Evolutionary conservation across 2,888 invertebrate species (phyloP).

Genomic region (Lamellibrachia columna): DNA sequence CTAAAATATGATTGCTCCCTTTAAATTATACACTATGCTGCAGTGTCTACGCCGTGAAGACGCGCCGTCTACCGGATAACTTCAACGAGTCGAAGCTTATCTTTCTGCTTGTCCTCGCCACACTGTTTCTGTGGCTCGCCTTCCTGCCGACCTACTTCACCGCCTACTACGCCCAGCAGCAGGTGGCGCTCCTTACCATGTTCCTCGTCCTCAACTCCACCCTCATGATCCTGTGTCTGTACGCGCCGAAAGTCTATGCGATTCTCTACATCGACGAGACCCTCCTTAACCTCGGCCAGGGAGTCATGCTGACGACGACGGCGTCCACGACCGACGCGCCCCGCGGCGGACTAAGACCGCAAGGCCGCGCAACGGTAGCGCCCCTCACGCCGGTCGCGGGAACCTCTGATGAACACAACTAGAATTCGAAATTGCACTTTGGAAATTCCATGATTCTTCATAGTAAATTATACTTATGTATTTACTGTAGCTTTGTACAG

Average conservation of each 20-base stretch:
- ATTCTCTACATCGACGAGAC: constrained; percentile 38
- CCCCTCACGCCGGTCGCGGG: not conserved
- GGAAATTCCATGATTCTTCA: too few species aligned
- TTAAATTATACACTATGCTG: not conserved
- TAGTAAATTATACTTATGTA: too few species aligned
- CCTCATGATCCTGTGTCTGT: constrained; percentile 50
- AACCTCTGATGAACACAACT: not conserved
- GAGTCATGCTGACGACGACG: constrained; percentile 7
- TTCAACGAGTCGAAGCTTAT: constrained; percentile 38
- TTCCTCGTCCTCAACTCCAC: constrained; percentile 49
- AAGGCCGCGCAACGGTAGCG: not conserved
- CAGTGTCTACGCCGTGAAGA: constrained; percentile 35
- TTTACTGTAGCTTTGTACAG: too few species aligned
- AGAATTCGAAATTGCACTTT: too few species aligned
- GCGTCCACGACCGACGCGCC: not conserved
- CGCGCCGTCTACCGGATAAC: constrained; percentile 35
- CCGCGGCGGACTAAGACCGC: not conserved
- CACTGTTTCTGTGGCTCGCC: constrained; percentile 35
- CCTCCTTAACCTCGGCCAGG: constrained; percentile 1
- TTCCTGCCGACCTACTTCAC: constrained; percentile 37
- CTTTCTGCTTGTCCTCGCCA: constrained; percentile 33
- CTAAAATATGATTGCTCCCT: not conserved
- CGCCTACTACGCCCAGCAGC: constrained; percentile 35
- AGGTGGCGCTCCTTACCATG: constrained; percentile 38
- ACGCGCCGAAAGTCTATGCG: constrained; percentile 51